These are phyloP conservation scores for Periparus ater DNA, from an alignment of 2,797 vertebrate genomes.

Conservation along the genomic window DNA sequence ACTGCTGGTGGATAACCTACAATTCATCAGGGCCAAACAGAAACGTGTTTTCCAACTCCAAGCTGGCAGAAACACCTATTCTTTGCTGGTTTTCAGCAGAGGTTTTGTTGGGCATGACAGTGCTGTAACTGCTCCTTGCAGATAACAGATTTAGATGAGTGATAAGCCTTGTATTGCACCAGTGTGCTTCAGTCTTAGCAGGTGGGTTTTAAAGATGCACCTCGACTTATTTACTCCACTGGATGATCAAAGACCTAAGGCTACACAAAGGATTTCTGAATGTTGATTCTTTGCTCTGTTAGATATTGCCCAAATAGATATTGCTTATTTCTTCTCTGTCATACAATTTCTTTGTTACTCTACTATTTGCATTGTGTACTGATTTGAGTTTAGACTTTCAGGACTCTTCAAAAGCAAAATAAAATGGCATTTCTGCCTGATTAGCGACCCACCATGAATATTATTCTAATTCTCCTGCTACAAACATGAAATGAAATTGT, in stretches of 20 bases:
- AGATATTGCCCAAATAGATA: not conserved
- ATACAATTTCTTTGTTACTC: not conserved
- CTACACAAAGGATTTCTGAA: conserved; percentile 3
- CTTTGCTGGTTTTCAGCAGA: conserved; percentile 3
- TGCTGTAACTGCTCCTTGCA: not conserved
- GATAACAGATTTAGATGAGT: not conserved
- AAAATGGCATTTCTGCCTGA: not conserved
- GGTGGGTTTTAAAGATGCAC: conserved; percentile 4
- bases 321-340: not conserved
- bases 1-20: not conserved
- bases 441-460: not conserved
- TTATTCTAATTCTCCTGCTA: not conserved
- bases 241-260: not conserved
- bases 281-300: not conserved
- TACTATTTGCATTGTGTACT: not conserved
- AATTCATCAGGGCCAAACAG: not conserved
- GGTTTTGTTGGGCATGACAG: not conserved
- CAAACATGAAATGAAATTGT: not conserved
- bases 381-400: not conserved
- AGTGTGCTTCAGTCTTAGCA: not conserved
- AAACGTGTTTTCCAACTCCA: not conserved
- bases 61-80: not conserved
- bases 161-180: not conserved
- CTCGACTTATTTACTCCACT: conserved; percentile 38
- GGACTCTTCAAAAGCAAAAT: not conserved